A percentile compares a stretch with the other conserved stretches of the same genome.
These are phyloP conservation scores for Hafferia zeledoni DNA, from an alignment of 2,797 vertebrate genomes.

Conservation along the genomic window DNA sequence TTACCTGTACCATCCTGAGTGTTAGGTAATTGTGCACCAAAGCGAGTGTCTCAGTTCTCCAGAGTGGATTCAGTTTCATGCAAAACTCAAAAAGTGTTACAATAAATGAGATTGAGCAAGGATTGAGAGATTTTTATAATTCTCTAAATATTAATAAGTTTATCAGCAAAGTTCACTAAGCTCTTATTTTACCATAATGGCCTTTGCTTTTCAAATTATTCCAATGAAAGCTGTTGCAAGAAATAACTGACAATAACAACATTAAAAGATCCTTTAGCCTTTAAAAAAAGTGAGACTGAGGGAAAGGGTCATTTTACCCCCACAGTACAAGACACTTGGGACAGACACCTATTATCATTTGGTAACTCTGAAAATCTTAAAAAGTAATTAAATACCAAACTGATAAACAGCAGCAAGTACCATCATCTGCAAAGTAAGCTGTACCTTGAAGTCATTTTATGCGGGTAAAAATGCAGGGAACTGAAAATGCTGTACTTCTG, in stretches of 20 bases:
- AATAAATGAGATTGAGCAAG: background rate
- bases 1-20: background rate
- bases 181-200: background rate
- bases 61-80: background rate
- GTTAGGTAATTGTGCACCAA: background rate
- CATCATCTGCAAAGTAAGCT: background rate
- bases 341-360: background rate
- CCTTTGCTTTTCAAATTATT: background rate
- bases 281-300: background rate
- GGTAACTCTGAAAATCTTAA: background rate
- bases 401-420: background rate
- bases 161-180: background rate
- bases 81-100: background rate
- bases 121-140: background rate
- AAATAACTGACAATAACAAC: background rate
- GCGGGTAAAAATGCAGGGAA: background rate
- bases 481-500: background rate
- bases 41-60: background rate
- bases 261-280: background rate
- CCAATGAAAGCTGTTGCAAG: background rate
- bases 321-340: background rate
- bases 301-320: background rate
- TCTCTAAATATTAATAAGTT: background rate
- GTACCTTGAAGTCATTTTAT: background rate
- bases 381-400: background rate